These are phyloP conservation scores for Noctua janthe DNA, from an alignment of 2,888 invertebrate genomes.

Conservation along the genomic window DNA sequence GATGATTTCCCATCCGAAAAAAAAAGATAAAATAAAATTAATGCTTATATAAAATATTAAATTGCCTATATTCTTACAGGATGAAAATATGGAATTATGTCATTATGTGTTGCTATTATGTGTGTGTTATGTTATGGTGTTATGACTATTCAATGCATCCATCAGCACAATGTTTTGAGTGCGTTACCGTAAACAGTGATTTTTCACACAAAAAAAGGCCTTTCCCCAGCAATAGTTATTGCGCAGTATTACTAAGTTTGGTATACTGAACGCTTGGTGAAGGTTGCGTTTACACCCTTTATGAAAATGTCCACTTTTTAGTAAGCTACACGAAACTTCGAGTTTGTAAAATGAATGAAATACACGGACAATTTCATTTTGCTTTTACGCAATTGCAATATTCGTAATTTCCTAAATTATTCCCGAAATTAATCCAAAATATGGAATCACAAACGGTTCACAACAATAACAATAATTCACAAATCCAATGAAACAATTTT, in stretches of 20 bases:
- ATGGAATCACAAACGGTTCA: background rate
- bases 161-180: too few species aligned
- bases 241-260: too few species aligned
- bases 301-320: background rate
- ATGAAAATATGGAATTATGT: background rate
- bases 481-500: constrained; percentile 9
- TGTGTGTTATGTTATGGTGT: background rate
- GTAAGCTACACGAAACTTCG: background rate
- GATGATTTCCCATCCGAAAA: too few species aligned
- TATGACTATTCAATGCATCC: too few species aligned
- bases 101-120: too few species aligned
- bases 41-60: too few species aligned
- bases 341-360: background rate
- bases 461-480: background rate
- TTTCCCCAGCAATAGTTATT: too few species aligned
- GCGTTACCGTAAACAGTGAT: too few species aligned
- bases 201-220: too few species aligned
- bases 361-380: background rate
- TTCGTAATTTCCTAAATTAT: background rate
- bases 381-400: background rate
- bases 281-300: background rate
- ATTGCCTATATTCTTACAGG: background rate
- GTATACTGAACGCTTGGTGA: background rate
- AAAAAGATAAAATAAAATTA: too few species aligned
- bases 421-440: background rate